phyloP scores from a whole-genome alignment of 2,113 vertebrate genomes.

The Tragelaphus scriptus region DNA sequence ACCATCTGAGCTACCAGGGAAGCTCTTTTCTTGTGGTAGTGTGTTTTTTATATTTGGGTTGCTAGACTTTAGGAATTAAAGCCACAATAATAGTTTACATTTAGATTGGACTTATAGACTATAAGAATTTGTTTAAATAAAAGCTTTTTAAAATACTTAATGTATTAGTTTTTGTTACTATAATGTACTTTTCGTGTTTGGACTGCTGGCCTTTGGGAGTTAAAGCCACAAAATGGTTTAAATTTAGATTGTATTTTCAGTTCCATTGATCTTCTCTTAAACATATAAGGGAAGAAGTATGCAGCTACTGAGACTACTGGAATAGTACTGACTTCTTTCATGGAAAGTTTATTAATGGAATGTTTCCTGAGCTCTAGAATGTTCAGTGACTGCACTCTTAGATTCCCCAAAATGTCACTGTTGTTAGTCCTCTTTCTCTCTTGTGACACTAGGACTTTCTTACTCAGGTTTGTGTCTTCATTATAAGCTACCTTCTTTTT shows the following conservation, averaged over 20 bases:
- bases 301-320: not conserved
- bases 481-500: not conserved
- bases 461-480: not conserved
- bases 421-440: not conserved
- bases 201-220: not conserved
- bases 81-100: not conserved
- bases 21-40: not conserved
- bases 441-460: conserved; percentile 7
- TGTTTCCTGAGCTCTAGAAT: not conserved
- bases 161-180: not conserved
- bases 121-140: conserved; percentile 17
- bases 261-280: not conserved
- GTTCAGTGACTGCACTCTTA: not conserved
- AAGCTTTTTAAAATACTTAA: not conserved
- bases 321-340: not conserved
- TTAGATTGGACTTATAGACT: conserved; percentile 8
- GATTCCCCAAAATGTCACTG: not conserved
- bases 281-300: not conserved
- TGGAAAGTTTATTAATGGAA: not conserved
- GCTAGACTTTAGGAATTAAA: conserved; percentile 17
- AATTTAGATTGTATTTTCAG: conserved; percentile 14
- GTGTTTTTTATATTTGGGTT: conserved; percentile 8
- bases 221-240: not conserved
- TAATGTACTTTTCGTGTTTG: conserved; percentile 15
- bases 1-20: not conserved